These are phyloP conservation scores for Anguilla rostrata DNA, from an alignment of 2,113 vertebrate species.

Conservation along the genomic window DNA sequence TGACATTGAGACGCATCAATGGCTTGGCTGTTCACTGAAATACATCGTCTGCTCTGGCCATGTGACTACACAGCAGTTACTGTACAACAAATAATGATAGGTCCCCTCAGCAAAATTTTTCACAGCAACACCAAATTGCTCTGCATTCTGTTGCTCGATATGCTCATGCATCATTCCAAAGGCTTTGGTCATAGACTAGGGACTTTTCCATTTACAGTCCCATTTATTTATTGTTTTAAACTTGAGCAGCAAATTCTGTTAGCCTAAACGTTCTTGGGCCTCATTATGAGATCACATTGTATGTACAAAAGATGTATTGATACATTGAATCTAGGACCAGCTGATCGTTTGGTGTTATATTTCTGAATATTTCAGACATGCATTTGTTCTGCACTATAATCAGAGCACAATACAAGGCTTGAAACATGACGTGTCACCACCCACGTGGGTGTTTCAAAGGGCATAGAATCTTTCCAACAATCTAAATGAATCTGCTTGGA, in stretches of 20 bases:
- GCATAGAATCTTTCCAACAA: neutral
- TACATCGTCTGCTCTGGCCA: slow-evolving; percentile 4
- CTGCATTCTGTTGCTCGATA: neutral
- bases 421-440: neutral
- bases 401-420: neutral
- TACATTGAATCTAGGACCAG: neutral
- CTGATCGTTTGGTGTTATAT: neutral
- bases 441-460: neutral
- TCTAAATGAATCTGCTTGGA: neutral
- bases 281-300: neutral
- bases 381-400: neutral
- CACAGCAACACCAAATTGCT: neutral
- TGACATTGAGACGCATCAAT: slow-evolving; percentile 9
- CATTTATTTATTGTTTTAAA: neutral
- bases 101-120: neutral
- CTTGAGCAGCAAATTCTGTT: neutral
- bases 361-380: neutral
- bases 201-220: neutral
- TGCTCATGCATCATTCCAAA: neutral
- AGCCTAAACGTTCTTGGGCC: neutral
- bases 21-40: neutral
- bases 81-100: neutral
- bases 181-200: neutral
- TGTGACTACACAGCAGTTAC: slow-evolving; percentile 2
- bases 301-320: neutral